Base-by-base conservation (phyloP, 1,140 invertebrate species). In the Pinna nobilis region DNA sequence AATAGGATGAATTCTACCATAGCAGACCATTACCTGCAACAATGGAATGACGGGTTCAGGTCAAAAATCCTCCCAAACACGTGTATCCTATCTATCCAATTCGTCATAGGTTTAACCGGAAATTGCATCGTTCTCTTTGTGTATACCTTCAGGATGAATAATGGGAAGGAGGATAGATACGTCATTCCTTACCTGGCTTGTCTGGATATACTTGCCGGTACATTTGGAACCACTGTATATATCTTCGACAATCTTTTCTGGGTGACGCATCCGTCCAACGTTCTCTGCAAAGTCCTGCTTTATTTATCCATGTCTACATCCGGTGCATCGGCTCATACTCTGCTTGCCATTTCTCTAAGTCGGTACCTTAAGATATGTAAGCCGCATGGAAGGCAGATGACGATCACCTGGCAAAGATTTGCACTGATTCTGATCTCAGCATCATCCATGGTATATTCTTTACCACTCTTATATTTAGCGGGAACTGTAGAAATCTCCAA, bases 361-460 rank as follows among this genome's bases (percentile, higher is more conserved):
- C 51, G 71, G 49, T 74, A 68, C 41, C 37, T 74, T n/a, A 74
- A 74, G 28, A 64, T 74, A 11, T 74, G 71, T 61, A 55, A 50
- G n/a, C 71, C 71, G 7, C 63, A 49, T 47, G 69, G 69, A 55
- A 53, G 28, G 7, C 69, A 70, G 18, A 70, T 70, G 69, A 41
- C 44, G 15, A 9, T 70, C 4, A 63, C 20, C 35, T 39, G 59
- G 47, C 63, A 70, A 55, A 63, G 37, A 20, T 32, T 25, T 30
- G 59, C 69, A 5, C 39, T 66, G 11, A 41, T 7, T 18, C 5
- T 66, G 15, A 51, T 50, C 2, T 23, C 53, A n/a, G 6, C 53
- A 18, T 32, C 39, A 32, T 66, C 63, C 1, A 18, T 51, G 3
- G 23, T n/a, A n/a, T 23, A 51, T 1, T 66, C 63, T 2, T 47